Conservation (phyloP, 1,140 invertebrate species). For the Drosophila nikananu region DNA sequence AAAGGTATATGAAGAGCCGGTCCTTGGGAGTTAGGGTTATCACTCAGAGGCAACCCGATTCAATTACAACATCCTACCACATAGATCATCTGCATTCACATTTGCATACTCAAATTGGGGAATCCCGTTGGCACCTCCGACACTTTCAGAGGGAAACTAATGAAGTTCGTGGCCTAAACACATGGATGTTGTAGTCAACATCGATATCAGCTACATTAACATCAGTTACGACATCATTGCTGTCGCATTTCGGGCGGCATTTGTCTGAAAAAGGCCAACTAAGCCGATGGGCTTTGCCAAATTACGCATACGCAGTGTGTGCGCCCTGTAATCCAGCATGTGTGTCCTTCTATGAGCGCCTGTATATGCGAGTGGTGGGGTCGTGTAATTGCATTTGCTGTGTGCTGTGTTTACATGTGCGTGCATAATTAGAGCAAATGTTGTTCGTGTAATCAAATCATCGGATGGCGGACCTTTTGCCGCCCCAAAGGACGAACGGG, state of each 20-base stretch:
- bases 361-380: constrained; percentile 12
- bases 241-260: constrained; percentile 15
- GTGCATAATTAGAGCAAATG: constrained; percentile 80
- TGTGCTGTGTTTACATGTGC: constrained; percentile 75
- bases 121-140: constrained; percentile 1
- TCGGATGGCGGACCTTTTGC: constrained; percentile 31
- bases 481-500: constrained; percentile 27
- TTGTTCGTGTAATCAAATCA: constrained; percentile 79
- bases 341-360: constrained; percentile 9
- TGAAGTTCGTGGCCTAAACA: constrained; percentile 19
- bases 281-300: constrained; percentile 52
- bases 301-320: constrained; percentile 74
- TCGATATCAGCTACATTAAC: constrained; percentile 18
- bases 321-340: constrained; percentile 61
- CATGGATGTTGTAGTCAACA: constrained; percentile 11
- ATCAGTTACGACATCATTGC: constrained; percentile 23
- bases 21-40: constrained; percentile 12
- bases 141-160: constrained; percentile 21
- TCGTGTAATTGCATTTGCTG: constrained; percentile 74
- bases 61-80: constrained; percentile 4
- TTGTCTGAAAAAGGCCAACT: constrained; percentile 40
- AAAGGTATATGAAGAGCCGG: constrained; percentile 4
- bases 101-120: constrained; percentile 15
- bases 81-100: constrained; percentile 2
- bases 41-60: constrained; percentile 5